Base-by-base conservation (phyloP, 2,888 invertebrate genomes). In the Augiades crinisus region DNA sequence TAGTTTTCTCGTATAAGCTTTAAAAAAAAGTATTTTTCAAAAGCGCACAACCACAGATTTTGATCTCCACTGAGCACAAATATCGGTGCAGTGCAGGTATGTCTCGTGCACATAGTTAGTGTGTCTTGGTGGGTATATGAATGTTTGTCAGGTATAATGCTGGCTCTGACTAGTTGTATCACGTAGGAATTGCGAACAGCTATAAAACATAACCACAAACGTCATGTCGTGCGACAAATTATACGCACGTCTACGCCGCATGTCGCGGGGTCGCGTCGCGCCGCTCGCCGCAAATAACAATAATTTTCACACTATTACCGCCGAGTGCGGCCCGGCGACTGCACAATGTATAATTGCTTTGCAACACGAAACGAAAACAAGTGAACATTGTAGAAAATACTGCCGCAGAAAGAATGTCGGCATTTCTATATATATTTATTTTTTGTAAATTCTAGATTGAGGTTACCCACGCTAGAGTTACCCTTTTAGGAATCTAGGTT, bases 301-400 rank as follows among this genome's bases (percentile, higher is more conserved):
- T 49, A 50, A 49, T 49, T 49, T 21, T 34, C 41, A 41, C 40
- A 41, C 27, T 27, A 24, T 36, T 43, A 41, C 19, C 1, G 19
- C 22, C 13, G 7, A 36, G 34, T 31, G 49, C 38, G 40, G 12
- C 16, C 36, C 7, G 16, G 12, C 10, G 12, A 10, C 16, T 22
- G 22, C 40, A 49, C 49, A 47, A 47, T 43, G 34, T 50, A 43
- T 50, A 50, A 50, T 50, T 50, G 49, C 49, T 43, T 41, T 19
- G 41, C 49, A 34, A 33, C 49, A 41, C 49, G 41, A 19, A 33
- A 10, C 47, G 16, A 13, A 22, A 8, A 19, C 17, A 27, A 33
- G 31, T 19, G 19, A 34, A 34, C n/a, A 41, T 40, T 40, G 22
- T 16, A 41, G 12, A 17, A 33, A 41, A 34, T 27, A 37, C 33